Evolutionary conservation across 2,113 vertebrate species (phyloP), one percentile per base, ranked within the genome.

Genomic region (Sitta europaea): DNA sequence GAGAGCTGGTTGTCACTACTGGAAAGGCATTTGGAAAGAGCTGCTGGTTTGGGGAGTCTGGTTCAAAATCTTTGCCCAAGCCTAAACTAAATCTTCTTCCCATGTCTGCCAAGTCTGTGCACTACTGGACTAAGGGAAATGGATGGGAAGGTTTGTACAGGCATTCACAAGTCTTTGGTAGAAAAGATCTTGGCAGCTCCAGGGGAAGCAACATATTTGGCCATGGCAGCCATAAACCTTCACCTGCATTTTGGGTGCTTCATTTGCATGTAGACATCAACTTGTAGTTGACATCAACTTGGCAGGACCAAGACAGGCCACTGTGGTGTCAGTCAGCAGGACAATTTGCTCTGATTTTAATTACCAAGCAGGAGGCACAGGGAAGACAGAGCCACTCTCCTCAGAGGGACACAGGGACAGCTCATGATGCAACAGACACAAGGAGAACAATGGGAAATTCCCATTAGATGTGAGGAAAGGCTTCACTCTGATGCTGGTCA

Each of bases 231-330:
- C 67, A 48, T 36, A 77, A 90, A 38, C 25, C 40, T 87, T 42
- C 57, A 40, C 40, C 14, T 36, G 25, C 5, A 10, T 80, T 84
- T 36, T 63, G 61, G n/a, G 47, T 72, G 61, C 61, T 79, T 85
- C 40, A 14, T 58, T 42, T 62, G 55, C 59, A 65, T 5, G 31
- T 0, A 27, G 61, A 66, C 24, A 71, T 53, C 51, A 66, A 2
- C 0, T 0, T 36, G 63, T n/a, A n/a, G n/a, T n/a, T n/a, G 61
- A 66, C 24, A 71, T 53, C 51, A 66, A 2, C 0, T 0, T 36
- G 63, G 35, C 33, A 84, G 61, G 55, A 62, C 16, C 20, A 45
- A 57, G 61, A 59, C 24, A 81, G 68, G 57, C 14, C 51, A 12
- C 59, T 20, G n/a, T n/a, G 83, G 28, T 22, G 6, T 31, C 55